Percentiles rank a stretch among this genome's conserved stretches.
These are phyloP conservation scores for Clarias batrachus DNA, from an alignment of 2,113 vertebrate genomes.

Conservation along the genomic window DNA sequence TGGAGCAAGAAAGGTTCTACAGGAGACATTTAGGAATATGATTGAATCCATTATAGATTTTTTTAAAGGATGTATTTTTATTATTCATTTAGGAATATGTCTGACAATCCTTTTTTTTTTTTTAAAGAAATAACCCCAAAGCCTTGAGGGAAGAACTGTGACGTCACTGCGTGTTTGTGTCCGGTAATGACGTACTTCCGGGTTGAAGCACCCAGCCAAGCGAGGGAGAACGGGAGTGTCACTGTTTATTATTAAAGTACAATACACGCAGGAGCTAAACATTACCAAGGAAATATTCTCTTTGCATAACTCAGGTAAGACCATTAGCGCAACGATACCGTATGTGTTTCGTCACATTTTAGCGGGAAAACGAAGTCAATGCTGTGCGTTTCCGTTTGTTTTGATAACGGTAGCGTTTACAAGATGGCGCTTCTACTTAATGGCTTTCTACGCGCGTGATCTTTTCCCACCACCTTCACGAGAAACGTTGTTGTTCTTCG, in stretches of 20 bases:
- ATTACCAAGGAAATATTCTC: background rate
- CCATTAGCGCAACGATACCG: background rate
- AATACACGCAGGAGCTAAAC: background rate
- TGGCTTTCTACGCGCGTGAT: background rate
- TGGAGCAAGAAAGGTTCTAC: background rate
- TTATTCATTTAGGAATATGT: too few species aligned
- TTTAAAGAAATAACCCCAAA: background rate
- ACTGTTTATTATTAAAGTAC: slow-evolving; percentile 23
- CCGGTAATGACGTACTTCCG: slow-evolving; percentile 75
- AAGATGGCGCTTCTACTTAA: slow-evolving; percentile 57
- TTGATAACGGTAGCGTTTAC: slow-evolving; percentile 45
- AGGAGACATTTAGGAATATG: background rate
- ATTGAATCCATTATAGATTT: background rate
- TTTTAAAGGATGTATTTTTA: too few species aligned
- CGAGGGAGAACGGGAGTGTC: slow-evolving; percentile 47
- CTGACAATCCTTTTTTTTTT: too few species aligned
- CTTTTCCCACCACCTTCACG: background rate
- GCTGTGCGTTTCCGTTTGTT: slow-evolving; percentile 44
- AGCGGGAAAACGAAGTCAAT: background rate
- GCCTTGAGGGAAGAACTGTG: background rate
- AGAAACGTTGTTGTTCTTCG: background rate
- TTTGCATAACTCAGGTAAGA: slow-evolving; percentile 47
- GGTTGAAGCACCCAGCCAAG: slow-evolving; percentile 59
- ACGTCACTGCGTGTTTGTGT: slow-evolving; percentile 72
- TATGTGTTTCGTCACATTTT: too few species aligned